Evolutionary conservation across 1,140 invertebrate species (phyloP).

Genomic region (Arctopsyche grandis): DNA sequence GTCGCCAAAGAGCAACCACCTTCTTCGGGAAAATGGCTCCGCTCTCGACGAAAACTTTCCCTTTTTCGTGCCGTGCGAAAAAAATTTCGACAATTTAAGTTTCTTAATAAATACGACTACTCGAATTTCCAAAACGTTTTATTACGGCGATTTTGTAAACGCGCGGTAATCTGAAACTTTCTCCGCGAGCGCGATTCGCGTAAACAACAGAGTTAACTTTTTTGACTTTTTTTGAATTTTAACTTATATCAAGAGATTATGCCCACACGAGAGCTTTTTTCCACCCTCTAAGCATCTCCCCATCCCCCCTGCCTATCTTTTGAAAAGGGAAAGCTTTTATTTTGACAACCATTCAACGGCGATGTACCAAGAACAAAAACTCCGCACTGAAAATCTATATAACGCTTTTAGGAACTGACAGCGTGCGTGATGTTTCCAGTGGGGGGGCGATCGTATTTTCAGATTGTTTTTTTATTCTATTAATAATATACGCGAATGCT

Average conservation of each 20-base stretch:
- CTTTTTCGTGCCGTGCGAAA: not conserved
- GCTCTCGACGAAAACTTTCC: not conserved
- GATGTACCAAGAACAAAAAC: not conserved
- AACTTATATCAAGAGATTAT: conserved; percentile 22
- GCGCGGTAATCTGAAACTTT: conserved; percentile 4
- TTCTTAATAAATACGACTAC: conserved; percentile 38
- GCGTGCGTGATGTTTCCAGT: not conserved
- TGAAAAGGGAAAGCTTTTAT: not conserved
- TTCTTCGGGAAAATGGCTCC: not conserved
- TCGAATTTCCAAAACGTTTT: conserved; percentile 39
- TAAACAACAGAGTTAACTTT: not conserved
- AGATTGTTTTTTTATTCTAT: no score
- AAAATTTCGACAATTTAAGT: conserved; percentile 36
- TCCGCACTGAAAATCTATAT: not conserved
- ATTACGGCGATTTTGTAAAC: conserved; percentile 33
- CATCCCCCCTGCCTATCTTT: not conserved
- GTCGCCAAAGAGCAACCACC: not conserved
- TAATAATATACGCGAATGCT: no score
- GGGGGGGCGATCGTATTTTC: no score
- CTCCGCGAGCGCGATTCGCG: not conserved
- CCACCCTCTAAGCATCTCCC: no score
- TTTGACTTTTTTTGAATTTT: not conserved
- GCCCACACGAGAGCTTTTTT: conserved; percentile 1
- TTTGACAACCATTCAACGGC: not conserved
- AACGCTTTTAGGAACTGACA: not conserved